Percentiles rank a stretch among this genome's conserved stretches.
Evolutionary conservation across 2,888 invertebrate species (phyloP).

Genomic region (Rugalucina vietnamica): DNA sequence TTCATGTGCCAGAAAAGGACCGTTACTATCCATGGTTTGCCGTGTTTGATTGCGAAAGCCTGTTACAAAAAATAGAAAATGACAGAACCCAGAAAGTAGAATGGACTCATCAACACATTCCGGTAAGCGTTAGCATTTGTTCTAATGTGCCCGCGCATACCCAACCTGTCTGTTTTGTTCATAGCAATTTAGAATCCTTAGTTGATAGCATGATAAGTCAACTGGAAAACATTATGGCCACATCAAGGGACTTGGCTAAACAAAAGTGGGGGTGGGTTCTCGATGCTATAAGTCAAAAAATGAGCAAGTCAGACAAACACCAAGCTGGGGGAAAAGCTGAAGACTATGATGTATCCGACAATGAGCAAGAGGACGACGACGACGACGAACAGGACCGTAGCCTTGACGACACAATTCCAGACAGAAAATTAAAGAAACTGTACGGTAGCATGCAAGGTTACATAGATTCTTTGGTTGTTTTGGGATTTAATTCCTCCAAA

Average conservation of each 20-base stretch:
- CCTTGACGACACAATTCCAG: too few relatives aligned
- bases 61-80: neutral
- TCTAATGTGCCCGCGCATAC: neutral
- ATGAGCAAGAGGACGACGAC: too few relatives aligned
- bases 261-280: too few relatives aligned
- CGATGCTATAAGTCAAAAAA: too few relatives aligned
- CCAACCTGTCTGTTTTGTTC: neutral
- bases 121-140: neutral
- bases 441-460: too few relatives aligned
- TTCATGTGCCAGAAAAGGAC: neutral
- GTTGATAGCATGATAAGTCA: neutral
- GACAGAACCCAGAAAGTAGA: neutral
- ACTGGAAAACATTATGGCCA: neutral
- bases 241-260: neutral
- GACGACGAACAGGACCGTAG: too few relatives aligned
- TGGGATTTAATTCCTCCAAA: neutral
- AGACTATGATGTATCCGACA: too few relatives aligned
- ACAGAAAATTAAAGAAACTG: too few relatives aligned
- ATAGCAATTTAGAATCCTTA: neutral
- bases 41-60: neutral
- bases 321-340: too few relatives aligned
- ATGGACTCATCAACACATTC: neutral
- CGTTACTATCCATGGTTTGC: neutral
- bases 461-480: too few relatives aligned
- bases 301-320: too few relatives aligned